Evolutionary conservation across 2,797 vertebrate species (phyloP).

Genomic region (Melanotaenia parkinsoni): DNA sequence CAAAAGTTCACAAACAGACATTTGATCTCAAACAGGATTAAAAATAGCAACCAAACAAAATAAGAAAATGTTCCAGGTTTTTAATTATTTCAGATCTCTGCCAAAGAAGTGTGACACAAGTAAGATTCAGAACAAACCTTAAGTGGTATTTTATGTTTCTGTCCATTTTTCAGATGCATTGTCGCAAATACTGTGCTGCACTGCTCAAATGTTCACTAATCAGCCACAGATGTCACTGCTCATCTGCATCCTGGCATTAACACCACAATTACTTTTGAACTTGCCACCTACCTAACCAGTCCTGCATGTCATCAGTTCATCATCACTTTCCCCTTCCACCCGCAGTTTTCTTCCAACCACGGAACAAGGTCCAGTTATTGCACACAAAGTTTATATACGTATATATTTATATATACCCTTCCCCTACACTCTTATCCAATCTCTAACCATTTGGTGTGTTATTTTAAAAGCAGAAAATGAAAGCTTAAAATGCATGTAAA

Average conservation of each 20-base stretch:
- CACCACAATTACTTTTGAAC: not conserved
- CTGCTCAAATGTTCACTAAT: not conserved
- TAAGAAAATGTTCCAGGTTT: not conserved
- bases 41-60: not conserved
- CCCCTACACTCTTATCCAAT: not conserved
- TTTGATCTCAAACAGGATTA: too few species aligned
- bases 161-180: not conserved
- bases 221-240: not conserved
- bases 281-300: not conserved
- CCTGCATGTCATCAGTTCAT: not conserved
- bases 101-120: not conserved
- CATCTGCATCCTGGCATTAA: not conserved
- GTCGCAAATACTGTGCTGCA: slow-evolving; percentile 1
- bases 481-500: not conserved
- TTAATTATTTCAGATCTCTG: not conserved
- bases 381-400: too few species aligned
- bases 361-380: not conserved
- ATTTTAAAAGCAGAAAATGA: not conserved
- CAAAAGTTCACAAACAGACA: too few species aligned
- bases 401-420: too few species aligned
- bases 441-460: not conserved
- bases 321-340: not conserved
- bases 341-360: not conserved
- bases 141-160: not conserved
- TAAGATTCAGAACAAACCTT: not conserved